phyloP scores from a whole-genome alignment of 2,888 invertebrate species.

The Nomada fucata region DNA sequence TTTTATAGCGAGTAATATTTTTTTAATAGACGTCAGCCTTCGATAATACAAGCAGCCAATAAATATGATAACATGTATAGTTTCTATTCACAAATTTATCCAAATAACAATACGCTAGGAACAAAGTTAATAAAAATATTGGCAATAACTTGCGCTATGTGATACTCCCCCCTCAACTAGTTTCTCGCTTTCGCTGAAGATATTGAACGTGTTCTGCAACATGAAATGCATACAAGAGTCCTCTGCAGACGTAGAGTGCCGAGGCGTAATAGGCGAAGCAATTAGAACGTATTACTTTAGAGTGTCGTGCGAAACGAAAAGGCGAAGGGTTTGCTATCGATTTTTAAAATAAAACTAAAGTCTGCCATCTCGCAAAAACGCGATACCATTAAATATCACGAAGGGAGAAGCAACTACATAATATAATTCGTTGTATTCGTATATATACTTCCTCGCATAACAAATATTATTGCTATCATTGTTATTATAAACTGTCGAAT shows the following conservation, averaged over 20 bases:
- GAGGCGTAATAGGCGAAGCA: slow-evolving; percentile 6
- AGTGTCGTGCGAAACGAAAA: not conserved
- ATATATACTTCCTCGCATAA: too few species aligned
- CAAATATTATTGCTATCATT: too few species aligned
- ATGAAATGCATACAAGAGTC: not conserved
- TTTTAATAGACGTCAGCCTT: too few species aligned
- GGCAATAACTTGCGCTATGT: not conserved
- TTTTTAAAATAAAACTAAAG: slow-evolving; percentile 12
- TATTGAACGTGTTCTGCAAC: not conserved
- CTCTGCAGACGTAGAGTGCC: too few species aligned
- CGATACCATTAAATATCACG: not conserved
- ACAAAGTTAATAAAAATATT: too few species aligned
- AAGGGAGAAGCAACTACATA: not conserved
- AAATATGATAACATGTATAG: too few species aligned
- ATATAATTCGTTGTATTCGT: too few species aligned
- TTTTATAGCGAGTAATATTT: too few species aligned
- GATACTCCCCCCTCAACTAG: not conserved
- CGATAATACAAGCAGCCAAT: too few species aligned
- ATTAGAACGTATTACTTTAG: not conserved
- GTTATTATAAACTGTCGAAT: too few species aligned
- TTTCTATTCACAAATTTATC: too few species aligned
- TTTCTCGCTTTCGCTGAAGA: not conserved
- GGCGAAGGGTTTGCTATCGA: not conserved
- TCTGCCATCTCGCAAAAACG: not conserved
- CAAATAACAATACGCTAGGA: too few species aligned